These are phyloP conservation scores for Antrozous pallidus DNA, from an alignment of 2,797 vertebrate genomes.

Conservation along the genomic window DNA sequence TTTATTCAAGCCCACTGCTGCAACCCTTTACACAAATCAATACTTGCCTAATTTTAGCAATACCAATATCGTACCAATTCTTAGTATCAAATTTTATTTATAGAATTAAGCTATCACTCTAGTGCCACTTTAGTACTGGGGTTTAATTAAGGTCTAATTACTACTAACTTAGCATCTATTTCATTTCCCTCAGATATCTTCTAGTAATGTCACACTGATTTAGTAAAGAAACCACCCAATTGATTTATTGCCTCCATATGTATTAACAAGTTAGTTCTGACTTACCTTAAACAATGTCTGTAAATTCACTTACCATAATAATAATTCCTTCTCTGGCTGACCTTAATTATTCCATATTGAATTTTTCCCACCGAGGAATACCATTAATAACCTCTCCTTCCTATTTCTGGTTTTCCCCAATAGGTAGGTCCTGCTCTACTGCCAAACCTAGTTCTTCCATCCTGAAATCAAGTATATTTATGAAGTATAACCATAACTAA, in stretches of 20 bases:
- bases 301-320: slow-evolving; percentile 54
- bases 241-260: slow-evolving; percentile 22
- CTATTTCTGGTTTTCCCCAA: slow-evolving; percentile 58
- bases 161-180: not conserved
- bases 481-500: slow-evolving; percentile 24
- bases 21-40: slow-evolving; percentile 33
- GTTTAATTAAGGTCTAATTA: slow-evolving; percentile 44
- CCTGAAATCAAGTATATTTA: slow-evolving; percentile 37
- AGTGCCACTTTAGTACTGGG: not conserved
- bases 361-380: slow-evolving; percentile 42
- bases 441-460: slow-evolving; percentile 54
- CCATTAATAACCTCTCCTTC: slow-evolving; percentile 53
- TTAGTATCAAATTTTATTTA: slow-evolving; percentile 54
- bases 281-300: slow-evolving; percentile 36
- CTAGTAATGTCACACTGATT: slow-evolving; percentile 1
- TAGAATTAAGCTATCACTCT: slow-evolving; percentile 11
- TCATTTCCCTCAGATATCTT: slow-evolving; percentile 23
- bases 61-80: slow-evolving; percentile 41
- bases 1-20: not conserved
- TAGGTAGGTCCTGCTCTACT: slow-evolving; percentile 44
- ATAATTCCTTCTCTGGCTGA: slow-evolving; percentile 48
- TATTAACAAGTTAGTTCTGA: slow-evolving; percentile 47
- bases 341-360: slow-evolving; percentile 38
- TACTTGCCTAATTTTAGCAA: slow-evolving; percentile 48
- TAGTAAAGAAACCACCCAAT: slow-evolving; percentile 25